These are phyloP conservation scores for Peromyscus eremicus DNA, from an alignment of 2,797 vertebrate species.

Conservation along the genomic window DNA sequence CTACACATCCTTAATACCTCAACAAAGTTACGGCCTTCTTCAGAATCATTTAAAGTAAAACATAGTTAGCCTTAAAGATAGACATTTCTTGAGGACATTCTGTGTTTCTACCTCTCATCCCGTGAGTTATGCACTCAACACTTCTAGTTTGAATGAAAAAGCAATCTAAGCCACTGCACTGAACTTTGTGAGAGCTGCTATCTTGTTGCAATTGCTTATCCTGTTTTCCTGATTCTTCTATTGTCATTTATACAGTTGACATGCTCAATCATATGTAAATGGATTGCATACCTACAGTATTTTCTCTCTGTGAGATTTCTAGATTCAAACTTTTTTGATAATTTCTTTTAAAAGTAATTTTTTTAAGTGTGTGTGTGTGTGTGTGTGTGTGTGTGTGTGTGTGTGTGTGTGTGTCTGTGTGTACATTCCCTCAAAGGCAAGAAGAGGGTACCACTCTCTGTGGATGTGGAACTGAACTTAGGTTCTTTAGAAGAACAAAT, in stretches of 20 bases:
- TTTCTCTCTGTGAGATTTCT: background rate
- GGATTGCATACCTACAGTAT: background rate
- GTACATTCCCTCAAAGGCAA: background rate
- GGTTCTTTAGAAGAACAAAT: background rate
- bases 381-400: background rate
- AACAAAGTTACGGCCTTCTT: background rate
- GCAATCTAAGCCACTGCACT: background rate
- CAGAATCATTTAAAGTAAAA: background rate
- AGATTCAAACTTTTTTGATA: background rate
- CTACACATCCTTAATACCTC: background rate
- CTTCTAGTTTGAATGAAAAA: slow-evolving; percentile 1
- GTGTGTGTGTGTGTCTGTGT: background rate
- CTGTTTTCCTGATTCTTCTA: background rate
- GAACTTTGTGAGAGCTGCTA: background rate
- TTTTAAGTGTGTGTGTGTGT: background rate
- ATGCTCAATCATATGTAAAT: background rate
- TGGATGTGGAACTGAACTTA: background rate
- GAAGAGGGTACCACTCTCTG: background rate
- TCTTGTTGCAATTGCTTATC: background rate
- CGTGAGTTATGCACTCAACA: background rate
- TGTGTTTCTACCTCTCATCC: background rate
- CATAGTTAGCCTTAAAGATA: background rate
- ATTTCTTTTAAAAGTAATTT: background rate
- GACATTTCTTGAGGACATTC: background rate
- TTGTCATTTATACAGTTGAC: background rate